phyloP scores from a whole-genome alignment of 2,888 invertebrate genomes.

The Pycnomerus fuliginosus region DNA sequence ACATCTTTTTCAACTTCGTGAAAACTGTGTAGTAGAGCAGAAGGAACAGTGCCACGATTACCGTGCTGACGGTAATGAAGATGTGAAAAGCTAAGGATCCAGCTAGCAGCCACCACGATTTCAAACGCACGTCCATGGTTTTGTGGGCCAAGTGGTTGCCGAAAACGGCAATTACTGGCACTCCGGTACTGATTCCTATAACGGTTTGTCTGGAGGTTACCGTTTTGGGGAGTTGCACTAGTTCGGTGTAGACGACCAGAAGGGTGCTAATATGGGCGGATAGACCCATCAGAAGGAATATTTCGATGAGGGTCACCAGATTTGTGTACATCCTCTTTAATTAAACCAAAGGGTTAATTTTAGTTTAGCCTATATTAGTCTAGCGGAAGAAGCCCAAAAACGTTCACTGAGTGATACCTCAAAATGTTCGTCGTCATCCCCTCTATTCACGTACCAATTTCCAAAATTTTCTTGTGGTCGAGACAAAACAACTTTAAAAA shows the following conservation, averaged over 20 bases:
- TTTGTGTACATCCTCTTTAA: slow-evolving; percentile 12
- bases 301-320: slow-evolving; percentile 52
- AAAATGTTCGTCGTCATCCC: too few species aligned
- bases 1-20: slow-evolving; percentile 60
- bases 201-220: slow-evolving; percentile 63
- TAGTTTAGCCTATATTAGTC: too few species aligned
- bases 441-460: too few species aligned
- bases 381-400: too few species aligned
- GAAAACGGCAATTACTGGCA: slow-evolving; percentile 66
- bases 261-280: slow-evolving; percentile 72
- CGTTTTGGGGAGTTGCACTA: slow-evolving; percentile 59
- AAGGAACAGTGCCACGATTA: slow-evolving; percentile 67
- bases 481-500: too few species aligned
- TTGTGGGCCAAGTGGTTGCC: slow-evolving; percentile 68
- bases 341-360: too few species aligned
- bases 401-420: too few species aligned
- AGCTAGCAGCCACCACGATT: slow-evolving; percentile 66
- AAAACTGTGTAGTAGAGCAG: slow-evolving; percentile 69
- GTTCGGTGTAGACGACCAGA: slow-evolving; percentile 68
- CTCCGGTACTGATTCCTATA: slow-evolving; percentile 69
- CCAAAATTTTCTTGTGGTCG: too few species aligned
- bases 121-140: slow-evolving; percentile 58
- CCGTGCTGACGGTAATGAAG: slow-evolving; percentile 66
- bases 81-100: slow-evolving; percentile 63
- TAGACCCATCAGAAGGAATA: slow-evolving; percentile 65